Evolutionary conservation across 2,888 invertebrate genomes (phyloP), one percentile per base, ranked within the genome.

Genomic region (Melinaea menophilus): DNA sequence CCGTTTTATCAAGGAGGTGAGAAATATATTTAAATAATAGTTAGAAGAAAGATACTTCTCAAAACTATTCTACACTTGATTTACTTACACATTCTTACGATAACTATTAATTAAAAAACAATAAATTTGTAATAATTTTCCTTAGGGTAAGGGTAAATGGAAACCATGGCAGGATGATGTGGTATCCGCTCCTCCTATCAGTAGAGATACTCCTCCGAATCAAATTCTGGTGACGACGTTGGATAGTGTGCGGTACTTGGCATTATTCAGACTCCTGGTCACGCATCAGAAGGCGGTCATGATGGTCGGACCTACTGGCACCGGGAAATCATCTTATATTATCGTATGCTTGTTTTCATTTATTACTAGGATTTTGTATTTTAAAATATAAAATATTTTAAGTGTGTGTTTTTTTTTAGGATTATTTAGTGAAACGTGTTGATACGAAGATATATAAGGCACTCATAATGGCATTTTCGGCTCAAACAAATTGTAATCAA

Each of bases 211-310:
- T 55, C 95, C 96, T 0, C 97, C 98, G 54, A 98, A 98, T 86
- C 97, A 98, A 89, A 98, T 99, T 71, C 95, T 98, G 63, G 97
- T 99, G 12, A 95, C 97, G 0, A 99, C 98, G 0, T 92, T 96
- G 35, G 98, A 98, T 85, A 97, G 97, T 0, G 94, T 98, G 2
- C 92, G 98, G 47, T 96, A 96, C 78, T 93, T 94, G 12, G 94
- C 95, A 0, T 84, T 99, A 0, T 94, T 98, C 87, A 93, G 93
- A 70, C 87, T 97, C 45, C 85, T 98, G 55, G 94, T 98, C 0
- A 93, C 93, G 31, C 96, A 98, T 78, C 92, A 94, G 12, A 98
- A 97, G 76, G 93, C 96, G 0, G 91, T 96, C 55, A 94, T 98
- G 92, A 93, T 98, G 82, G 95, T 97, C 0, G 99, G 98, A 0